Percentiles rank a stretch among this genome's conserved stretches.
Evolutionary conservation across 2,113 vertebrate genomes (phyloP).

Genomic region (Oryzias melastigma): DNA sequence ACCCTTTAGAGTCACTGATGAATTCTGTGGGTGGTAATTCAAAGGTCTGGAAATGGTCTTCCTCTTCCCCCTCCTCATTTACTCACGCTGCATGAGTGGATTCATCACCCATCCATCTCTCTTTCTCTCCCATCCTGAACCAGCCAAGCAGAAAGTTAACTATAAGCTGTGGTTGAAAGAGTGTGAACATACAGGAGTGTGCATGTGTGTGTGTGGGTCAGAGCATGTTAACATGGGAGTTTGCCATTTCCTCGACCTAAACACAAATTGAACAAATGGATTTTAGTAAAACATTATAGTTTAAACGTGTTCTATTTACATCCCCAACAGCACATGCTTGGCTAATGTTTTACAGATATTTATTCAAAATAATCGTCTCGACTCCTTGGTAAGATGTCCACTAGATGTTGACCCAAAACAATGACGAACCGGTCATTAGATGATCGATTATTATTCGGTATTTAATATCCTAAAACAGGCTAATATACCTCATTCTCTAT

Average conservation of each 20-base stretch:
- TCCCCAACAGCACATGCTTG: neutral
- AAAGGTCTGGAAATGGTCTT: slow-evolving; percentile 31
- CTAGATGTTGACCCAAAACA: no score
- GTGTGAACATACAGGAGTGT: slow-evolving; percentile 12
- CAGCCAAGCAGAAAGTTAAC: slow-evolving; percentile 65
- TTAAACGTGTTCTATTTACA: slow-evolving; percentile 9
- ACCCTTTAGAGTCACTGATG: slow-evolving; percentile 29
- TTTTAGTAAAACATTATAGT: neutral
- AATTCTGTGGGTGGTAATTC: slow-evolving; percentile 27
- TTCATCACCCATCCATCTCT: slow-evolving; percentile 43
- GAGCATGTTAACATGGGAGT: slow-evolving; percentile 15
- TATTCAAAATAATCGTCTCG: no score
- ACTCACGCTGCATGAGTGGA: slow-evolving; percentile 20
- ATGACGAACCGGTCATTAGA: no score
- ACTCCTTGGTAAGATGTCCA: no score
- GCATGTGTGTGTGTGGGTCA: neutral
- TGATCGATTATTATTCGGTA: no score
- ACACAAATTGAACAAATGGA: slow-evolving; percentile 4
- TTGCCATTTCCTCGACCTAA: slow-evolving; percentile 10
- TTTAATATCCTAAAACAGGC: no score
- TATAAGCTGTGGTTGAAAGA: slow-evolving; percentile 50
- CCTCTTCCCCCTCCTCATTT: slow-evolving; percentile 18
- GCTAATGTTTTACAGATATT: no score
- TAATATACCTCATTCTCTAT: no score
- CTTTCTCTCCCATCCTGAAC: slow-evolving; percentile 42